Percentiles rank a stretch among this genome's conserved stretches.
These are phyloP conservation scores for Zygogramma bicolorata DNA, from an alignment of 2,888 invertebrate species.

Conservation along the genomic window DNA sequence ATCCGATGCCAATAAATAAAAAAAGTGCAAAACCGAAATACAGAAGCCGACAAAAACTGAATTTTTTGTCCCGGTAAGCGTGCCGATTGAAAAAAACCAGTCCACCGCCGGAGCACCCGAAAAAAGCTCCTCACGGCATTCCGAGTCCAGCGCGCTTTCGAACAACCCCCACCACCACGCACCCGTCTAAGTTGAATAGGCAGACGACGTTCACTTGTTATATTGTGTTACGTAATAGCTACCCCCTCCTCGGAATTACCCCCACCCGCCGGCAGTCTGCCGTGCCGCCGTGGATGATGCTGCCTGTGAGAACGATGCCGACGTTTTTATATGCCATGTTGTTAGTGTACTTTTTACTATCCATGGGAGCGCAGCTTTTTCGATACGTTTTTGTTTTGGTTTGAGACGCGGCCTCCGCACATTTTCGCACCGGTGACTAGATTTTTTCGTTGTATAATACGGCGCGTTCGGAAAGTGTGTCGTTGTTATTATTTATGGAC, in stretches of 20 bases:
- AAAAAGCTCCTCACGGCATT: constrained; percentile 34
- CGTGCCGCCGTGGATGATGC: constrained; percentile 58
- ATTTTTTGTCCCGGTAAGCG: constrained; percentile 44
- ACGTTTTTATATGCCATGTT: constrained; percentile 65
- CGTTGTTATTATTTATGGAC: constrained; percentile 34
- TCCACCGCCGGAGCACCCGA: constrained; percentile 34
- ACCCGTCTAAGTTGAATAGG: constrained; percentile 48
- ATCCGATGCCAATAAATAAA: constrained; percentile 24
- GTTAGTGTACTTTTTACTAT: constrained; percentile 67
- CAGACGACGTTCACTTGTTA: constrained; percentile 57
- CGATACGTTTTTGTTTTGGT: constrained; percentile 53
- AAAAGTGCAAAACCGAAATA: constrained; percentile 44
- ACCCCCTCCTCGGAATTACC: constrained; percentile 54
- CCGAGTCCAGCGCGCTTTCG: constrained; percentile 38
- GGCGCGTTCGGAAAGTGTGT: constrained; percentile 18
- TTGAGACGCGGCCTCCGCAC: constrained; percentile 44
- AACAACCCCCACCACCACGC: constrained; percentile 36
- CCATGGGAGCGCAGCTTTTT: constrained; percentile 61
- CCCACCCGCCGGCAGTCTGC: constrained; percentile 52
- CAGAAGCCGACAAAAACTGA: constrained; percentile 45
- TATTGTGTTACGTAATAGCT: constrained; percentile 62
- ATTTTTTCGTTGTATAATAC: constrained; percentile 21
- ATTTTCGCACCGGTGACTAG: constrained; percentile 36
- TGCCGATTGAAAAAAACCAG: constrained; percentile 42
- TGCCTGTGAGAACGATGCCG: constrained; percentile 58